Percentiles rank a stretch among this genome's conserved stretches.
These are phyloP conservation scores for Eupeodes corollae DNA, from an alignment of 1,140 invertebrate species.

Conservation along the genomic window DNA sequence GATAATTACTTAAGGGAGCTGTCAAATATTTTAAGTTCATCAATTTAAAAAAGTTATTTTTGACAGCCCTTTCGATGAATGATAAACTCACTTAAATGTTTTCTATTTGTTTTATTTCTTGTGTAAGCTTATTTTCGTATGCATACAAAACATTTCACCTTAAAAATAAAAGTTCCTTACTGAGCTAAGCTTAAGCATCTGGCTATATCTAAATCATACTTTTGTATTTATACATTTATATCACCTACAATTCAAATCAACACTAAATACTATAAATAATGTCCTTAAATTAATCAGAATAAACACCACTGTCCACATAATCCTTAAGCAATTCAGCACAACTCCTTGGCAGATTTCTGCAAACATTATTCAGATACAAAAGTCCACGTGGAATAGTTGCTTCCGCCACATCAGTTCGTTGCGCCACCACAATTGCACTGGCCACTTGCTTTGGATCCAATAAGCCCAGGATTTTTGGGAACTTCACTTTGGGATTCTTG, in stretches of 20 bases:
- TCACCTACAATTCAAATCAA: not conserved
- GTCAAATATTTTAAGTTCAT: too few relatives aligned
- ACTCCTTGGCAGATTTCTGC: conserved; percentile 38
- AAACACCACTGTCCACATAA: conserved; percentile 45
- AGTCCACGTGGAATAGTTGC: conserved; percentile 43
- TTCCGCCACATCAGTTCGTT: conserved; percentile 44
- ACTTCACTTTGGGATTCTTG: conserved; percentile 62
- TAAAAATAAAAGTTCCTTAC: too few relatives aligned
- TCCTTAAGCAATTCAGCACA: conserved; percentile 37
- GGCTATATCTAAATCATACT: too few relatives aligned
- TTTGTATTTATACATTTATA: too few relatives aligned
- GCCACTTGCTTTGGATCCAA: conserved; percentile 54
- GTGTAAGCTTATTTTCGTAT: too few relatives aligned
- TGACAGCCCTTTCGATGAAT: too few relatives aligned
- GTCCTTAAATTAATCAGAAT: conserved; percentile 35
- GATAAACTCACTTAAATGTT: too few relatives aligned
- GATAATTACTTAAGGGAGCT: too few relatives aligned
- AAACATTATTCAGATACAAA: conserved; percentile 33
- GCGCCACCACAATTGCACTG: conserved; percentile 49
- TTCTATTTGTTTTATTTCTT: too few relatives aligned
- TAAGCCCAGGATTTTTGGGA: conserved; percentile 54
- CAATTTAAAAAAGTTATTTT: too few relatives aligned
- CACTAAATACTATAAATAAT: not conserved
- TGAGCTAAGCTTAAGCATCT: too few relatives aligned
- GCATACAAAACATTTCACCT: too few relatives aligned